phyloP scores from a whole-genome alignment of 30 jellyfish, hydroid and myxozoan genomes.

The Calvadosia cruxmelitensis region DNA sequence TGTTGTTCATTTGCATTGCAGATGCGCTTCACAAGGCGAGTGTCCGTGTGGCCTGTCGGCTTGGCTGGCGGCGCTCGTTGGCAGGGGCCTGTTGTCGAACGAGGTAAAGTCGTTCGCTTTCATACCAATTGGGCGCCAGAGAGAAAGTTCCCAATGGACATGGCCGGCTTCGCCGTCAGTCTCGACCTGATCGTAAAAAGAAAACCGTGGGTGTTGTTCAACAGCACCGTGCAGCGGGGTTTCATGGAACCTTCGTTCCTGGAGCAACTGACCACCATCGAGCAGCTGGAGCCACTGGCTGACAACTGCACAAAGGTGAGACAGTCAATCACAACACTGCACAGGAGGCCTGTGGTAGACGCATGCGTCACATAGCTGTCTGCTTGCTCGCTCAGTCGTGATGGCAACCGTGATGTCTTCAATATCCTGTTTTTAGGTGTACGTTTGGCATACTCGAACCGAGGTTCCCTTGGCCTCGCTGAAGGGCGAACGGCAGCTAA shows the following conservation, averaged over 20 bases:
- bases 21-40: constrained; percentile 94
- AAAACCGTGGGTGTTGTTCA: constrained; percentile 43
- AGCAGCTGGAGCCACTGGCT: constrained; percentile 86
- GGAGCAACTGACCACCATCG: constrained; percentile 69
- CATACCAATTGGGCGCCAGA: constrained; percentile 98
- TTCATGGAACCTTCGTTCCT: constrained; percentile 80
- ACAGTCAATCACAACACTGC: too few relatives aligned
- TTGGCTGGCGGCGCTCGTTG: constrained; percentile 94
- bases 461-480: constrained; percentile 75
- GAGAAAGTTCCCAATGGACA: constrained; percentile 85
- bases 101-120: constrained; percentile 75
- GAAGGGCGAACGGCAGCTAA: constrained; percentile 76
- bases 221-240: constrained; percentile 61
- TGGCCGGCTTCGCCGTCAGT: constrained; percentile 93
- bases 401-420: too few relatives aligned
- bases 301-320: constrained; percentile 91
- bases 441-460: constrained; percentile 98
- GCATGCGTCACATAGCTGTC: too few relatives aligned
- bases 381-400: too few relatives aligned
- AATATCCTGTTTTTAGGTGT: constrained; percentile 33
- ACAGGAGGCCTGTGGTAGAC: too few relatives aligned
- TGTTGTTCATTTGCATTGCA: constrained; percentile 1
- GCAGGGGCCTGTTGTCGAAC: constrained; percentile 83
- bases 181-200: constrained; percentile 44
- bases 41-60: constrained; percentile 98